A percentile compares a stretch with the other conserved stretches of the same genome.
phyloP scores from a whole-genome alignment of 2,888 invertebrate genomes.

The Drosophila monieri region DNA sequence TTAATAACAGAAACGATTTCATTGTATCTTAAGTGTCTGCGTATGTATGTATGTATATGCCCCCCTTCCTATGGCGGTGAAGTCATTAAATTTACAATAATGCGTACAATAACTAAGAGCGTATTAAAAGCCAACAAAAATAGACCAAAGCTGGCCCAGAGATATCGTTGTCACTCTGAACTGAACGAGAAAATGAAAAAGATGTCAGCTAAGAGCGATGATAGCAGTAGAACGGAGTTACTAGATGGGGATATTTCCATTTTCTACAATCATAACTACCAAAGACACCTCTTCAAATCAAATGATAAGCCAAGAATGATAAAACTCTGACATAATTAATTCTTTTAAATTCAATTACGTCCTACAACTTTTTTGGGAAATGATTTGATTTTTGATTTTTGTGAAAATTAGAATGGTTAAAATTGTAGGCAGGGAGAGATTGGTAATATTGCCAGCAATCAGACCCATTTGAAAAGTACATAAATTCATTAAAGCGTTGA shows the following conservation, averaged over 20 bases:
- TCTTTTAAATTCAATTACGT: conserved; percentile 71
- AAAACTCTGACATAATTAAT: conserved; percentile 57
- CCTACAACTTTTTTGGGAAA: conserved; percentile 45
- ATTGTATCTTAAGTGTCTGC: conserved; percentile 30
- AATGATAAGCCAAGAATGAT: conserved; percentile 23
- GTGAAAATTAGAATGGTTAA: conserved; percentile 75
- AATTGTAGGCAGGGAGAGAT: conserved; percentile 53
- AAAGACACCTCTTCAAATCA: not conserved
- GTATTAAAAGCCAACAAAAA: conserved; percentile 50
- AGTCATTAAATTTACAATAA: conserved; percentile 77
- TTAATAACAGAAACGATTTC: conserved; percentile 67
- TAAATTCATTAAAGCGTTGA: conserved; percentile 64
- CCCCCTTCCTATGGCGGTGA: conserved; percentile 43
- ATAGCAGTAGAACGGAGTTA: conserved; percentile 24
- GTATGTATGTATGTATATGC: not conserved
- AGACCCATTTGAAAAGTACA: conserved; percentile 39
- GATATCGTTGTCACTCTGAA: conserved; percentile 29
- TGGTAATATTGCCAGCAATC: conserved; percentile 27
- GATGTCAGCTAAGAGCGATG: conserved; percentile 32
- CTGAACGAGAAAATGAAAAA: conserved; percentile 43
- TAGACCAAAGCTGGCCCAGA: conserved; percentile 28
- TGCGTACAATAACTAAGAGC: conserved; percentile 70
- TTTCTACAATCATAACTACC: not conserved
- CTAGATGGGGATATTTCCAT: not conserved
- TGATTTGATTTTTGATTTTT: conserved; percentile 57